A percentile compares a stretch with the other conserved stretches of the same genome.
These are phyloP conservation scores for Dunckerocampus dactyliophorus DNA, from an alignment of 2,113 vertebrate species.

Conservation along the genomic window DNA sequence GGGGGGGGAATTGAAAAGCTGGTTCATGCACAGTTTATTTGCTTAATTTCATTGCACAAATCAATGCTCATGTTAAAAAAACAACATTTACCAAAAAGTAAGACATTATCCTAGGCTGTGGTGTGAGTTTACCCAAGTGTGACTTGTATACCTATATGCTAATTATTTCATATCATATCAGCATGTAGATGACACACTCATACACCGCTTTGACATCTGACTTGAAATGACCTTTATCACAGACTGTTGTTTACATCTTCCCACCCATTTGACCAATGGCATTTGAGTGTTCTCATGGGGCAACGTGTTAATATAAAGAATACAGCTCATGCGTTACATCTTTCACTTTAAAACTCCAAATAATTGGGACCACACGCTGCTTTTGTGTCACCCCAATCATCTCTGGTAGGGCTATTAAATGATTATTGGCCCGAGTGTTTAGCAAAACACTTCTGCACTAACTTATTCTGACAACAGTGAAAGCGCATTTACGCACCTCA, in stretches of 20 bases:
- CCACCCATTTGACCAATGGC: not conserved
- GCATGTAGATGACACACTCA: not conserved
- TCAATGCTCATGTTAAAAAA: not conserved
- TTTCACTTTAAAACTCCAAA: not conserved
- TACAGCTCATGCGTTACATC: not conserved
- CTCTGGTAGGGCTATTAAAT: not conserved
- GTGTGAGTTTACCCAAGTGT: not conserved
- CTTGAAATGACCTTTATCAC: not conserved
- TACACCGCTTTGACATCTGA: not conserved
- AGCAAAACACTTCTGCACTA: constrained; percentile 8
- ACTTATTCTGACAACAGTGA: constrained; percentile 17
- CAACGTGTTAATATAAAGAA: not conserved
- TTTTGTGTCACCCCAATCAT: not conserved
- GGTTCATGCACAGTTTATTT: constrained; percentile 30
- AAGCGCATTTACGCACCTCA: constrained; percentile 15
- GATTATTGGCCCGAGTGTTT: not conserved
- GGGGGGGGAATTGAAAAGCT: constrained; percentile 2
- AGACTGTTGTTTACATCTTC: not conserved
- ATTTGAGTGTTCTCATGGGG: not conserved
- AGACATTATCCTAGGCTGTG: not conserved
- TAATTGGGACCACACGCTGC: not conserved
- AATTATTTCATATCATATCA: not conserved
- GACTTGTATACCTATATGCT: not conserved
- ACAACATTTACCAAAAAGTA: not conserved
- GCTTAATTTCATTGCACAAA: not conserved